Percentiles rank a stretch among this genome's conserved stretches.
phyloP scores from a whole-genome alignment of 2,113 vertebrate genomes.

The Ailurus styani region DNA sequence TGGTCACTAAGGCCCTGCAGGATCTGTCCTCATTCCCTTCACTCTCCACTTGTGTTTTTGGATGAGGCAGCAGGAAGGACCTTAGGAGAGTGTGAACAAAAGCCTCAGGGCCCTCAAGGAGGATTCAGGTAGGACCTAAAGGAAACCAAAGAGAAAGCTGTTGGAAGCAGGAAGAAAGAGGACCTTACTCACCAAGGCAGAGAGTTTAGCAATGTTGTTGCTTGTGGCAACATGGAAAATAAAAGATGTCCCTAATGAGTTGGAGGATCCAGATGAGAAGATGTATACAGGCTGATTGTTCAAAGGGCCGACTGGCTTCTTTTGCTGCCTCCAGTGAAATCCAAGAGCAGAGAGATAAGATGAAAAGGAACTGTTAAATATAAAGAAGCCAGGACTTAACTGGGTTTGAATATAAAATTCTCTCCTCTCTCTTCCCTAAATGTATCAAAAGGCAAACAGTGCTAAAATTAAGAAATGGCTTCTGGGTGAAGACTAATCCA shows the following conservation, averaged over 20 bases:
- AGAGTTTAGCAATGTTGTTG: not conserved
- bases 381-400: not conserved
- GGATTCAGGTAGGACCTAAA: not conserved
- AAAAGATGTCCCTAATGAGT: not conserved
- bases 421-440: not conserved
- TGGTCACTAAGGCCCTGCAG: too few species aligned
- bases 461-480: constrained; percentile 25
- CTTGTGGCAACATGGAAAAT: not conserved
- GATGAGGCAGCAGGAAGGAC: not conserved
- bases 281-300: not conserved
- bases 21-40: not conserved
- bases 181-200: not conserved
- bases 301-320: not conserved
- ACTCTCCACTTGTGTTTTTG: not conserved
- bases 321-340: constrained; percentile 18
- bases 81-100: not conserved
- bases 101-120: not conserved
- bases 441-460: constrained; percentile 25
- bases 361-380: not conserved
- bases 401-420: not conserved
- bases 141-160: constrained; percentile 1
- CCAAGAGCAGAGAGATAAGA: not conserved
- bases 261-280: constrained; percentile 1
- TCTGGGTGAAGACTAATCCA: not conserved
- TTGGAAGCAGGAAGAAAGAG: not conserved